Conservation (phyloP, 2,797 vertebrate genomes). For the Philypnodon macrostomus region DNA sequence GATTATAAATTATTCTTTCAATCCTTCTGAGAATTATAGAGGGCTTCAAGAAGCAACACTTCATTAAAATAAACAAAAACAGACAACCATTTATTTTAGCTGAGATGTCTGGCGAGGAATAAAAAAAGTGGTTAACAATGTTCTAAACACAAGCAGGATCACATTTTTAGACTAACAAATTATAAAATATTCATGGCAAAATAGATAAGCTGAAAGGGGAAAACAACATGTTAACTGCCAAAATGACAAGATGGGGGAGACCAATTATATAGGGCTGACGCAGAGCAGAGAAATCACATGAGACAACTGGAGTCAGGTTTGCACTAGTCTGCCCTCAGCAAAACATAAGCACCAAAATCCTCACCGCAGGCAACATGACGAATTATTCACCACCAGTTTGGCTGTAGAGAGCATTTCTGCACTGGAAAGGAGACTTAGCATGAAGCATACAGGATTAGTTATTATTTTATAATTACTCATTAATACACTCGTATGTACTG, state of each 20-base stretch:
- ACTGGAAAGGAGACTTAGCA: too few species aligned
- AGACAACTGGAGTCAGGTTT: constrained; percentile 10
- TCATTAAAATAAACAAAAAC: constrained; percentile 21
- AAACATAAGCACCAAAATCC: constrained; percentile 38
- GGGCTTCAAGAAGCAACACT: constrained; percentile 14
- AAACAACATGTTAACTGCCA: not conserved
- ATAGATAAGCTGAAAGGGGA: not conserved
- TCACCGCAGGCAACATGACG: constrained; percentile 26
- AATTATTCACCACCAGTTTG: constrained; percentile 22
- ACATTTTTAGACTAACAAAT: constrained; percentile 3
- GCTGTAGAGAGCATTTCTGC: not conserved
- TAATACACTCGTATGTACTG: not conserved
- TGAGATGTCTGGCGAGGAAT: constrained; percentile 10
- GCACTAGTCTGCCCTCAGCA: constrained; percentile 23
- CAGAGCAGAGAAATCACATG: constrained; percentile 13
- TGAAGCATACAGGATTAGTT: too few species aligned
- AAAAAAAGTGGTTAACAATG: constrained; percentile 4
- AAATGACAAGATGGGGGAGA: constrained; percentile 6
- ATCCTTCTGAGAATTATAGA: constrained; percentile 15
- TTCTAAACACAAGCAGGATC: not conserved
- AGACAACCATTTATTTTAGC: constrained; percentile 8
- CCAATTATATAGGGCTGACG: constrained; percentile 4
- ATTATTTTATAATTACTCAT: not conserved
- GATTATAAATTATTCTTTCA: constrained; percentile 32
- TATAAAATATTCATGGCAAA: constrained; percentile 13